Base-by-base conservation (phyloP, 2,113 vertebrate species). In the Butorides virescens region DNA sequence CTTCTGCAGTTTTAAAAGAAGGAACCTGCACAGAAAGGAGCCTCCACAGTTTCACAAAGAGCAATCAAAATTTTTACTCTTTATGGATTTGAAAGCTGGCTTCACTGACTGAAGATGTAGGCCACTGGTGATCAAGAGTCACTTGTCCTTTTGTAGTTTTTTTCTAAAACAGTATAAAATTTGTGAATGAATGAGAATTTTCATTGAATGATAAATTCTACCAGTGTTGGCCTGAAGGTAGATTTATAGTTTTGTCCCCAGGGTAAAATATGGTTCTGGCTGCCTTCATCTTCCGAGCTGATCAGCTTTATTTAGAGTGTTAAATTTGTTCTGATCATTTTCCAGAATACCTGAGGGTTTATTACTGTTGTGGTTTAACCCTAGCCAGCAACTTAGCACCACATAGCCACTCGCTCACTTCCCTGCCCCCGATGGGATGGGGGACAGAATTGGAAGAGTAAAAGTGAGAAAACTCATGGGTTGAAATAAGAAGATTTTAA, bases 111-210 rank as follows among this genome's bases (percentile, higher is more conserved):
- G 46, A 95, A 90, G 76, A 94, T 67, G 49, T 72, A 90, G 76
- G 93, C 50, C 78, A 94, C 37, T 80, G 73, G 91, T 97, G 90
- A 67, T 95, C 90, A 96, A 83, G 7, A 68, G 36, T 90, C 83
- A 37, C 77, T 92, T 93, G 78, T 94, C 52, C 68, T 92, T 91
- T 83, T 81, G 59, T 47, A 75, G n/a, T 8, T 68, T 67, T 89
- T 67, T 76, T 15, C 27, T 55, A 37, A 39, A 61, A 63, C 4
- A 6, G 27, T 13, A 39, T 84, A 93, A 61, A 86, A 89, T 74
- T 89, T 74, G 7, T 8, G 4, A 14, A 93, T 86, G 39, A 97
- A 97, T 94, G 71, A 96, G 87, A 88, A 49, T 91, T 97, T 97
- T 94, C 73, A 88, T 88, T 93, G 94, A 95, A 79, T 67, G 63